A percentile compares a stretch with the other conserved stretches of the same genome.
Evolutionary conservation across 2,888 invertebrate genomes (phyloP).

Genomic region (Mycogona germanica): DNA sequence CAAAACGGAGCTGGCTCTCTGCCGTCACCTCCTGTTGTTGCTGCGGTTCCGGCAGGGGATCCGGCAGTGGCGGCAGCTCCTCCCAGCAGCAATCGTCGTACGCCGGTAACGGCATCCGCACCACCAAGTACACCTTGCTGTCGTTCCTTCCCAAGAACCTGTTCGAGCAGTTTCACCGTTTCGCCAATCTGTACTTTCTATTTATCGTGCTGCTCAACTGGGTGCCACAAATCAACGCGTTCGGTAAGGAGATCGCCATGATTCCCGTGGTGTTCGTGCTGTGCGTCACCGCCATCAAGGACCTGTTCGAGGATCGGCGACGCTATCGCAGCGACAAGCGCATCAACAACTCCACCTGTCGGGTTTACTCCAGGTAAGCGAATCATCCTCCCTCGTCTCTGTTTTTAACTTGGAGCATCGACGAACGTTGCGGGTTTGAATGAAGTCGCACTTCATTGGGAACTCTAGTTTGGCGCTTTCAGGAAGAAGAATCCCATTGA

Average conservation of each 20-base stretch:
- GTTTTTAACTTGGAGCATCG: too few relatives aligned
- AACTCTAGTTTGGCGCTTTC: not conserved
- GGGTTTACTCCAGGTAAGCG: conserved; percentile 79
- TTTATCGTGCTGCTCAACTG: conserved; percentile 92
- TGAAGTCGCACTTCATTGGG: not conserved
- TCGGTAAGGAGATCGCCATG: conserved; percentile 92
- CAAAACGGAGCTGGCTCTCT: too few relatives aligned
- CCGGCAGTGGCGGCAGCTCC: conserved; percentile 28
- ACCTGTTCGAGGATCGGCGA: conserved; percentile 85
- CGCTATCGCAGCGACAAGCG: conserved; percentile 81
- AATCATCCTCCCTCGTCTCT: not conserved
- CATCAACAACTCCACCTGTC: conserved; percentile 84
- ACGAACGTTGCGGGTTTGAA: not conserved
- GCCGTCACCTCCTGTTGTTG: too few relatives aligned
- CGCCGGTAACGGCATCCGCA: conserved; percentile 72
- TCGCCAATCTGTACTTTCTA: conserved; percentile 95
- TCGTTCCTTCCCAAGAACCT: conserved; percentile 93
- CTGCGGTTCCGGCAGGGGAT: too few relatives aligned
- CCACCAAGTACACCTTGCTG: conserved; percentile 86
- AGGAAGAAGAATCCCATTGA: too few relatives aligned
- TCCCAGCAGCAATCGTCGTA: conserved; percentile 73
- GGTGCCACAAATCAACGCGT: conserved; percentile 88
- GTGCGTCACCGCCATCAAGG: conserved; percentile 86
- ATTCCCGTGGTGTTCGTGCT: conserved; percentile 89
- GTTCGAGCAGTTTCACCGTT: conserved; percentile 93